Evolutionary conservation across 2,113 vertebrate species (phyloP), one percentile per base, ranked within the genome.

Genomic region (Malurus melanocephalus): DNA sequence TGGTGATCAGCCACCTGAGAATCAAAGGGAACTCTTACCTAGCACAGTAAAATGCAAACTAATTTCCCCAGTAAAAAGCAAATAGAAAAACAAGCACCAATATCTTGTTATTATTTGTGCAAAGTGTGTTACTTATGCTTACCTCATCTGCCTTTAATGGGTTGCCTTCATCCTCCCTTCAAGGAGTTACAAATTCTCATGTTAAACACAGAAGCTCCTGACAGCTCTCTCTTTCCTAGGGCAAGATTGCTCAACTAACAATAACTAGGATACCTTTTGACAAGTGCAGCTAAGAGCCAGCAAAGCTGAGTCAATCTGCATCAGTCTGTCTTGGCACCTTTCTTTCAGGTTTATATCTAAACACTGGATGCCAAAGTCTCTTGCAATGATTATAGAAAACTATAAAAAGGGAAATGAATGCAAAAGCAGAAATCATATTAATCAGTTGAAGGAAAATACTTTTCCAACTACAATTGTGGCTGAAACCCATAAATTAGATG

Each of bases 401-500:
- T 62, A 52, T 51, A 76, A 90, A 77, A 82, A 46, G 66, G 67
- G 17, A 83, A 92, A 94, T 85, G 59, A 94, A 96, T 85, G 90
- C 91, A 95, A 96, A 96, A 92, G n/a, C 71, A 94, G 77, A 85
- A 94, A 94, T 96, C 87, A 69, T 94, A 97, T 97, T 96, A 94
- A 97, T 97, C 93, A 95, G 93, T 88, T 71, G 65, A 95, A 95
- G 88, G 91, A 96, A 97, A 97, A 96, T 92, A 97, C 91, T 96
- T 96, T 96, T 92, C 68, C 94, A 89, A 93, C 92, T 95, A 92
- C 93, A 94, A 90, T 95, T 95, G 97, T 90, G 95, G 88, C 96
- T 94, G 94, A 97, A 97, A 94, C 93, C 86, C 96, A 97, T 97
- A 97, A 98, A 98, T 97, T 97, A 98, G 96, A 96, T 96, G 96